Conservation (phyloP, 2,113 vertebrate species). For the Pipa parva region DNA sequence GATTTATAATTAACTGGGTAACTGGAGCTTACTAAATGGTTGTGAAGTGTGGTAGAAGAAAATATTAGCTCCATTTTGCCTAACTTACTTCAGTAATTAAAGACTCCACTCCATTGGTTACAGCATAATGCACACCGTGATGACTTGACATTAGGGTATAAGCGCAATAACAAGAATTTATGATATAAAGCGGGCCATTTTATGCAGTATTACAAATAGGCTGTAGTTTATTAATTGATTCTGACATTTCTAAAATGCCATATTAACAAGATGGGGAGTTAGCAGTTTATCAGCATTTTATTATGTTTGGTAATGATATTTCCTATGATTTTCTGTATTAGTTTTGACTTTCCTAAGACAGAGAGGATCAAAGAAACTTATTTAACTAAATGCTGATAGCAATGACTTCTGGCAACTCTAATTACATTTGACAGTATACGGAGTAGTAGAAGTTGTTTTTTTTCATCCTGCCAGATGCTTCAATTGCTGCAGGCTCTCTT, state of each 20-base stretch:
- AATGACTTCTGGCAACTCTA: constrained; percentile 58
- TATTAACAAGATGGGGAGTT: constrained; percentile 22
- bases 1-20: no score
- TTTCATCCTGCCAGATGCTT: constrained; percentile 58
- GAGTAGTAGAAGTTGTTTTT: constrained; percentile 50
- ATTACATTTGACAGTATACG: constrained; percentile 61
- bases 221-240: constrained; percentile 17
- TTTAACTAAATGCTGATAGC: constrained; percentile 54
- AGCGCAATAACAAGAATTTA: constrained; percentile 4
- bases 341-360: constrained; percentile 49
- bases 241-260: constrained; percentile 37
- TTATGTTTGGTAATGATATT: constrained; percentile 41
- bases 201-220: constrained; percentile 1
- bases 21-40: no score
- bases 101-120: neutral
- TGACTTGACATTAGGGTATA: neutral
- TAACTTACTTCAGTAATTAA: neutral
- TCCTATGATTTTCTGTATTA: constrained; percentile 34
- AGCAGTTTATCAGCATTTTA: constrained; percentile 37
- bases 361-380: constrained; percentile 53
- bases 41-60: neutral
- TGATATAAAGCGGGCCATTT: constrained; percentile 19
- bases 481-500: constrained; percentile 49
- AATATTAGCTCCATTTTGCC: neutral
- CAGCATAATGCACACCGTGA: neutral